These are phyloP conservation scores for Trematomus loennbergii DNA, from an alignment of 2,113 vertebrate genomes.

Conservation along the genomic window DNA sequence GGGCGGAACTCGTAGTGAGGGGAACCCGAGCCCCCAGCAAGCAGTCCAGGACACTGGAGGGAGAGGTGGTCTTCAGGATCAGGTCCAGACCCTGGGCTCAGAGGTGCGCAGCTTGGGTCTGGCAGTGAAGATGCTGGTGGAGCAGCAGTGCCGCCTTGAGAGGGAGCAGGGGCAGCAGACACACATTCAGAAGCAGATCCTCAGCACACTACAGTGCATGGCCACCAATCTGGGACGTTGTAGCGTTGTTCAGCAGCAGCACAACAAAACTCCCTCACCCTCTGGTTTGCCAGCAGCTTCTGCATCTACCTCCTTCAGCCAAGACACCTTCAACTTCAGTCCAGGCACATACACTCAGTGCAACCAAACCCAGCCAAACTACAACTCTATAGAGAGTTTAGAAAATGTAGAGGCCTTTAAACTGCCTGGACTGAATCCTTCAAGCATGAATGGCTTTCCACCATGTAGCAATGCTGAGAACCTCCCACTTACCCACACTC, in stretches of 20 bases:
- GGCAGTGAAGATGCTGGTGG: constrained; percentile 82
- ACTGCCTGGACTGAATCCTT: constrained; percentile 74
- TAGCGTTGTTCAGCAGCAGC: constrained; percentile 57
- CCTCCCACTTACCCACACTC: constrained; percentile 65
- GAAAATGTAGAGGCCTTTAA: constrained; percentile 79
- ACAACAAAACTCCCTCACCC: constrained; percentile 72
- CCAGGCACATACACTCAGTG: constrained; percentile 81
- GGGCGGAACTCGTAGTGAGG: constrained; percentile 48
- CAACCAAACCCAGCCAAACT: constrained; percentile 74
- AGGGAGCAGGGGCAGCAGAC: constrained; percentile 88
- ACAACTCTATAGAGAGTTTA: constrained; percentile 74
- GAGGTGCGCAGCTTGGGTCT: constrained; percentile 85
- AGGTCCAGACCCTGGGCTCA: constrained; percentile 81
- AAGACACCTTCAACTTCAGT: constrained; percentile 73
- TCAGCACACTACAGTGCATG: constrained; percentile 85
- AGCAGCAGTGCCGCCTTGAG: constrained; percentile 84
- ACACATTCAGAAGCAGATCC: constrained; percentile 88
- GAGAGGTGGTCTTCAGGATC: constrained; percentile 66
- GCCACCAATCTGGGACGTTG: constrained; percentile 72
- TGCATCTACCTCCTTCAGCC: constrained; percentile 69
- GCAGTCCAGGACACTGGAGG: constrained; percentile 52
- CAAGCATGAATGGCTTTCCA: constrained; percentile 79
- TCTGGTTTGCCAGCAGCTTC: constrained; percentile 60
- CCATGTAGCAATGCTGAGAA: constrained; percentile 71
- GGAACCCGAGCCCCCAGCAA: constrained; percentile 66